Evolutionary conservation across 2,113 vertebrate genomes (phyloP).

Genomic region (Empidonax traillii): DNA sequence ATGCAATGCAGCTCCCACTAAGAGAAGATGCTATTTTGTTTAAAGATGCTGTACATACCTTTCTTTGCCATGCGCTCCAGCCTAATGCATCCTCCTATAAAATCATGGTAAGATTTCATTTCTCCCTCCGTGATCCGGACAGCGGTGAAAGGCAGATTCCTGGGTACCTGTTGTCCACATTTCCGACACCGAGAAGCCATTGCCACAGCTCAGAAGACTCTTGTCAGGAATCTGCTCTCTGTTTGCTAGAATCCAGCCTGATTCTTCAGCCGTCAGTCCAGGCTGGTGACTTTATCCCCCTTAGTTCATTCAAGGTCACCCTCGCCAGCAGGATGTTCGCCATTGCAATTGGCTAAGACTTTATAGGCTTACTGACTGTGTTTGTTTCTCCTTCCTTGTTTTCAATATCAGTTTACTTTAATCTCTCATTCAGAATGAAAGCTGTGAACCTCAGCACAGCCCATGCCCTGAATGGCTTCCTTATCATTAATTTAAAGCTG

Average conservation of each 20-base stretch:
- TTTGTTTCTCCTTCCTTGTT: slow-evolving; percentile 46
- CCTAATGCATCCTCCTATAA: slow-evolving; percentile 79
- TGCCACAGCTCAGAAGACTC: slow-evolving; percentile 15
- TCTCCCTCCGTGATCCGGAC: slow-evolving; percentile 85
- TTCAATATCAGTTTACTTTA: slow-evolving; percentile 55
- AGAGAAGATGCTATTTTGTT: not conserved
- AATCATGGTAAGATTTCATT: slow-evolving; percentile 86
- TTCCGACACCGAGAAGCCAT: slow-evolving; percentile 66
- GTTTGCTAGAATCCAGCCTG: slow-evolving; percentile 23
- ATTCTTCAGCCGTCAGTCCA: slow-evolving; percentile 45
- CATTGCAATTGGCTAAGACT: slow-evolving; percentile 61
- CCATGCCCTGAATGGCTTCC: slow-evolving; percentile 14
- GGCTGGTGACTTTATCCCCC: slow-evolving; percentile 73
- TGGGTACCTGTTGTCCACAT: slow-evolving; percentile 70
- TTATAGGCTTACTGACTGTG: slow-evolving; percentile 65
- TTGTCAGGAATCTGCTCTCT: not conserved
- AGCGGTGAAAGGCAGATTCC: slow-evolving; percentile 69
- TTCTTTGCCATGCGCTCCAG: slow-evolving; percentile 64
- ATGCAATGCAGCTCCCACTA: not conserved
- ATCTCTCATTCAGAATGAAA: slow-evolving; percentile 45
- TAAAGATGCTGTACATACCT: slow-evolving; percentile 76
- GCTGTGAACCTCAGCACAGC: slow-evolving; percentile 24
- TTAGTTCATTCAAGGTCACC: slow-evolving; percentile 75
- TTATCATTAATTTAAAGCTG: slow-evolving; percentile 59
- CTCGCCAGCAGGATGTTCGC: slow-evolving; percentile 48